Evolutionary conservation across 2,113 vertebrate species (phyloP).

Genomic region (Eulemur rufifrons): DNA sequence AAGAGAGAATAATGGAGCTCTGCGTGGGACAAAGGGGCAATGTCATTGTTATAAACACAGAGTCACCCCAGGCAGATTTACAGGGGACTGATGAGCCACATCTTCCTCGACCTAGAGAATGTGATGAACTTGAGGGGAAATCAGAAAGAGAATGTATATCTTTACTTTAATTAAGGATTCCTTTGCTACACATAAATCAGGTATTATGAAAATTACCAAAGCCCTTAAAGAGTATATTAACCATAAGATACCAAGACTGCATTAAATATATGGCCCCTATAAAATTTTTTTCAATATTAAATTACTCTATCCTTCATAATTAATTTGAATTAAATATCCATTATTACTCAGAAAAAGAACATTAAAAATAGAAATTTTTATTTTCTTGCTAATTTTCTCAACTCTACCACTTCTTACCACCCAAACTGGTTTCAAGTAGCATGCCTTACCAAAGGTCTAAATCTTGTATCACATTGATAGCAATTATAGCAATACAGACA

Average conservation of each 20-base stretch:
- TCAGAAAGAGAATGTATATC: background rate
- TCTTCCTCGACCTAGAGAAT: background rate
- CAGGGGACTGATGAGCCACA: background rate
- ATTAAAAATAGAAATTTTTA: background rate
- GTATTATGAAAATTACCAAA: background rate
- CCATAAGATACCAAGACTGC: background rate
- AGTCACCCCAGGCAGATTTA: background rate
- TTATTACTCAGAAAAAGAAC: background rate
- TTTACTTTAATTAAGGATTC: background rate
- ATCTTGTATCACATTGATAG: background rate
- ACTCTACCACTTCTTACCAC: background rate
- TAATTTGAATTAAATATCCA: background rate
- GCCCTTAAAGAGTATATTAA: background rate
- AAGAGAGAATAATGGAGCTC: background rate
- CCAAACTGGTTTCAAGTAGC: background rate
- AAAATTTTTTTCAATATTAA: background rate
- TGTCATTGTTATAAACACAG: background rate
- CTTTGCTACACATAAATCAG: background rate
- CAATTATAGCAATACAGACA: background rate
- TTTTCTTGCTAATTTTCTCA: background rate
- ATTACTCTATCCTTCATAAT: background rate
- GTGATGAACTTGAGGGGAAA: background rate
- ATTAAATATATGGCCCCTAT: background rate
- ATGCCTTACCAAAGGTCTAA: background rate
- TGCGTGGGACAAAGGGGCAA: background rate